Conservation (phyloP, 2,888 invertebrate species). For the Eilema griseolum region DNA sequence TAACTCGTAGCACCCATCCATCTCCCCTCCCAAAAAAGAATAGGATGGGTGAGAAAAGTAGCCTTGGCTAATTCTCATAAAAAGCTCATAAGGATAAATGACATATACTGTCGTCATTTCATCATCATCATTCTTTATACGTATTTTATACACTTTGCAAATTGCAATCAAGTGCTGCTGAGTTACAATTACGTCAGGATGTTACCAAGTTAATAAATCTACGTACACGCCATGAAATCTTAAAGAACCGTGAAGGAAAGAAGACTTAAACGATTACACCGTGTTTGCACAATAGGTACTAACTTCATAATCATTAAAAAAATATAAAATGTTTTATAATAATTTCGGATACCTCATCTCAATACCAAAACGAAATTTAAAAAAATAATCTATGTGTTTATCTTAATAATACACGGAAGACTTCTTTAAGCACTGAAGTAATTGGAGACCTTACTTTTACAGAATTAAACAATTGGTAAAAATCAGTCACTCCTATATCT, state of each 20-base stretch:
- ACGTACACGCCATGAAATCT: not conserved
- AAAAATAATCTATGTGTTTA: not conserved
- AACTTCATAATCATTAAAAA: slow-evolving; percentile 12
- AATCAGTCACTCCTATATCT: no score
- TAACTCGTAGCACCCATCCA: no score
- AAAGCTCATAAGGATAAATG: not conserved
- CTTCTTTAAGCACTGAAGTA: slow-evolving; percentile 8
- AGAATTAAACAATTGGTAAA: not conserved
- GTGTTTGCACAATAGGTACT: slow-evolving; percentile 2
- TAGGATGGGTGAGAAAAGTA: no score
- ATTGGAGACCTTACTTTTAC: not conserved
- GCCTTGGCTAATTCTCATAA: not conserved
- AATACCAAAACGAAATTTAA: not conserved
- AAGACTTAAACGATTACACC: slow-evolving; percentile 6
- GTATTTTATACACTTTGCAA: not conserved
- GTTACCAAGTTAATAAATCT: not conserved
- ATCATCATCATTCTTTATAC: not conserved
- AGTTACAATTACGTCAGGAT: not conserved
- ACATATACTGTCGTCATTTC: not conserved
- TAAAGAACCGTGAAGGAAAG: not conserved
- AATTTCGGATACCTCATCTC: slow-evolving; percentile 1
- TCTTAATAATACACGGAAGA: not conserved
- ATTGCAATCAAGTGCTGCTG: not conserved
- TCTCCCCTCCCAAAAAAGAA: no score
- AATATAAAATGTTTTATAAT: not conserved